Evolutionary conservation across 2,888 invertebrate genomes (phyloP).

Genomic region (Chesias legatella): DNA sequence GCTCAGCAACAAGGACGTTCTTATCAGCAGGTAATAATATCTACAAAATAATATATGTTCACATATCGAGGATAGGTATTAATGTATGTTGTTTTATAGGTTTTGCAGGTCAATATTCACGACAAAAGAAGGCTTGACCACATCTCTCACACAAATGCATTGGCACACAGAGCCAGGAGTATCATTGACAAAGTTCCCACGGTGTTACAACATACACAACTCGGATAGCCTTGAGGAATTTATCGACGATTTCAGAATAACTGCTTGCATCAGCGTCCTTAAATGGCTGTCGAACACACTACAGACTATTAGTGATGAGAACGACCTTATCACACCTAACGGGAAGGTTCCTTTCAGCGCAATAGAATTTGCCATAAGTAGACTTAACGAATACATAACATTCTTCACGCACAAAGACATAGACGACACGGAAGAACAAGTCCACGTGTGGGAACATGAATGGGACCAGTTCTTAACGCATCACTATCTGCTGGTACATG

Average conservation of each 20-base stretch:
- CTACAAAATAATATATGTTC: not conserved
- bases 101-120: slow-evolving; percentile 94
- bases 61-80: not conserved
- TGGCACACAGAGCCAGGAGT: slow-evolving; percentile 92
- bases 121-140: slow-evolving; percentile 93
- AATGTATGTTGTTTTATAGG: slow-evolving; percentile 77
- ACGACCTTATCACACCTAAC: slow-evolving; percentile 68
- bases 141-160: slow-evolving; percentile 89
- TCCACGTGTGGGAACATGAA: slow-evolving; percentile 88
- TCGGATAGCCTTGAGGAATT: slow-evolving; percentile 91
- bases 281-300: slow-evolving; percentile 86
- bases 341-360: slow-evolving; percentile 88
- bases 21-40: slow-evolving; percentile 70
- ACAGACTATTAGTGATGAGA: slow-evolving; percentile 76
- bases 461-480: slow-evolving; percentile 93
- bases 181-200: slow-evolving; percentile 89
- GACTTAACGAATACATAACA: slow-evolving; percentile 88
- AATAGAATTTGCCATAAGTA: slow-evolving; percentile 89
- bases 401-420: slow-evolving; percentile 87
- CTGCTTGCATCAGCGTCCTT: slow-evolving; percentile 91
- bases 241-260: slow-evolving; percentile 93
- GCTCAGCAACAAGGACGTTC: slow-evolving; percentile 73
- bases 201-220: slow-evolving; percentile 91
- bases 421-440: slow-evolving; percentile 85
- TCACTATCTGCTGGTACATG: slow-evolving; percentile 84